phyloP scores from a whole-genome alignment of 2,113 vertebrate species.

The Trogon melanurus region DNA sequence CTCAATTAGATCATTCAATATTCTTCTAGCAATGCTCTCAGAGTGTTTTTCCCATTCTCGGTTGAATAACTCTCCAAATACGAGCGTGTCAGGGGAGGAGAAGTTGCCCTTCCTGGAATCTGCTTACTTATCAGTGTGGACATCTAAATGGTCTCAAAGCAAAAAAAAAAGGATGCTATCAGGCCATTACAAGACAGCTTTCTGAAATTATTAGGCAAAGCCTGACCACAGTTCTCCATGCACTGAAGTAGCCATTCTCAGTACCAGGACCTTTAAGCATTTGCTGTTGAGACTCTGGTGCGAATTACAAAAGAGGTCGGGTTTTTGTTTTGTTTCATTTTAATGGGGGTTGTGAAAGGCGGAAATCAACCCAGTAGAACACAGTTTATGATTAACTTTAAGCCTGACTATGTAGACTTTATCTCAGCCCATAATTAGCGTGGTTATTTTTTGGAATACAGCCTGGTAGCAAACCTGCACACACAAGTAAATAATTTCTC shows the following conservation, averaged over 20 bases:
- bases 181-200: not conserved
- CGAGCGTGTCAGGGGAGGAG: not conserved
- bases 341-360: not conserved
- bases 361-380: not conserved
- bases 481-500: not conserved
- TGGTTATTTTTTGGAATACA: not conserved
- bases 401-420: conserved; percentile 12
- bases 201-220: not conserved
- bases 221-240: not conserved
- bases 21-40: not conserved
- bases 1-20: conserved; percentile 17
- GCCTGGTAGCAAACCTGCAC: not conserved
- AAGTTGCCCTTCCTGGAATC: conserved; percentile 29
- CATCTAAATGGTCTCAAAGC: not conserved
- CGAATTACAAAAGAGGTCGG: not conserved
- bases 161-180: not conserved
- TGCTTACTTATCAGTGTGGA: not conserved
- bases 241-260: not conserved
- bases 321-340: not conserved
- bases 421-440: conserved; percentile 31
- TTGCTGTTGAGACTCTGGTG: not conserved
- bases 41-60: not conserved
- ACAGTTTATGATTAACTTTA: conserved; percentile 51
- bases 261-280: not conserved
- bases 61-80: not conserved